phyloP scores from a whole-genome alignment of 2,113 vertebrate genomes.

The Neodontobutis hainanensis region DNA sequence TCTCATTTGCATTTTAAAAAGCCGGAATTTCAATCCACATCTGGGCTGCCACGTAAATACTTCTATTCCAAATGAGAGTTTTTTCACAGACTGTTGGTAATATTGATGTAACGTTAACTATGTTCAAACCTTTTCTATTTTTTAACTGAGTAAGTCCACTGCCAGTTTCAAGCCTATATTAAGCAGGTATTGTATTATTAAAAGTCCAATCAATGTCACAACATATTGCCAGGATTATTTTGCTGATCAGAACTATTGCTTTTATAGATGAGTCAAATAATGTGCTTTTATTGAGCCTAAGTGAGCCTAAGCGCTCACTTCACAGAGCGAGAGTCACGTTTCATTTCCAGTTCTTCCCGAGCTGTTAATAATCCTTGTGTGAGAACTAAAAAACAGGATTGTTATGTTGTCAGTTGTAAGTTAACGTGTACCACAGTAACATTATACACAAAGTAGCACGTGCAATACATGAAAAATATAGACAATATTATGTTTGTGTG shows the following conservation, averaged over 20 bases:
- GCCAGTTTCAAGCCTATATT: not conserved
- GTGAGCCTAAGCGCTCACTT: not conserved
- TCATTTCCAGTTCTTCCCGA: no score
- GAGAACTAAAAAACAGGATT: no score
- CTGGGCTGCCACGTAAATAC: not conserved
- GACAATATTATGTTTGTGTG: not conserved
- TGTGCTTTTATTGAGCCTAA: not conserved
- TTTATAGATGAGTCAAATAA: slow-evolving; percentile 11
- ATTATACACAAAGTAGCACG: no score
- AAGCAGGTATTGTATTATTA: slow-evolving; percentile 9
- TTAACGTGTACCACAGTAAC: not conserved
- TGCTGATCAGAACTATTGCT: slow-evolving; percentile 17
- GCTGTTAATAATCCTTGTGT: no score
- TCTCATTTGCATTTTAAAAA: slow-evolving; percentile 11
- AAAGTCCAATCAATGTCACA: not conserved
- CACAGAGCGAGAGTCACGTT: no score
- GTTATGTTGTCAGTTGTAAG: not conserved
- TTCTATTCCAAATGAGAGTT: not conserved
- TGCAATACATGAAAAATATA: no score
- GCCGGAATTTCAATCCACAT: not conserved
- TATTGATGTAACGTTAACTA: not conserved
- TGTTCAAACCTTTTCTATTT: not conserved
- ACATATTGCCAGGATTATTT: slow-evolving; percentile 1
- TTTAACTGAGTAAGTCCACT: not conserved
- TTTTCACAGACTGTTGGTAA: not conserved